Percentiles rank a stretch among this genome's conserved stretches.
Conservation (phyloP, 2,888 invertebrate species). For the Caenorhabditis angaria region DNA sequence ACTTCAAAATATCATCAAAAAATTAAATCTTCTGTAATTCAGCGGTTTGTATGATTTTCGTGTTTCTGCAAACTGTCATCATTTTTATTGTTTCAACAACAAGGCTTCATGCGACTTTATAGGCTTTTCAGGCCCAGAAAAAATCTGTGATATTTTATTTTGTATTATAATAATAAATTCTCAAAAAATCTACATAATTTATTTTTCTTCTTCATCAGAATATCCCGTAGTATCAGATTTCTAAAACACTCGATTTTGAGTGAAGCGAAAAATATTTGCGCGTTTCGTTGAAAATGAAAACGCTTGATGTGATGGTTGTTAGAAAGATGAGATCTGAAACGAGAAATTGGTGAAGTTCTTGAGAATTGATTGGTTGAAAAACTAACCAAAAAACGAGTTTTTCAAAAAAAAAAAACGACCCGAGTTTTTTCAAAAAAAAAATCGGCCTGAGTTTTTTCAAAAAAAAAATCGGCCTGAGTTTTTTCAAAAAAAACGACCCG, state of each 20-base stretch:
- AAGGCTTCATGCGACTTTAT: conserved; percentile 61
- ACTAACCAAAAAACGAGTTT: conserved; percentile 83
- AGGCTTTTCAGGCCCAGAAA: too few relatives aligned
- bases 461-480: too few relatives aligned
- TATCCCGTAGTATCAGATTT: not conserved
- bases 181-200: too few relatives aligned
- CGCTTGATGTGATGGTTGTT: conserved; percentile 90
- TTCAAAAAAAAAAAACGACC: too few relatives aligned
- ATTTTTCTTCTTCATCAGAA: too few relatives aligned
- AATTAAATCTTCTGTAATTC: conserved; percentile 6
- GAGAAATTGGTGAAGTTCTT: not conserved
- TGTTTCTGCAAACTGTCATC: conserved; percentile 59
- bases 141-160: conserved; percentile 44
- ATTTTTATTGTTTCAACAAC: conserved; percentile 56
- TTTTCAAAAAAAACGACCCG: too few relatives aligned
- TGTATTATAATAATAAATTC: too few relatives aligned
- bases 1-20: too few relatives aligned
- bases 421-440: too few relatives aligned
- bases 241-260: conserved; percentile 26
- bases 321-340: conserved; percentile 89
- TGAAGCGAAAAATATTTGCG: conserved; percentile 60
- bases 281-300: conserved; percentile 76
- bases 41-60: conserved; percentile 61
- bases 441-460: too few relatives aligned
- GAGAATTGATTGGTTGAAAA: conserved; percentile 3